Evolutionary conservation across 2,888 invertebrate genomes (phyloP), one percentile per base, ranked within the genome.

Genomic region (Strigamia transsilvanica): DNA sequence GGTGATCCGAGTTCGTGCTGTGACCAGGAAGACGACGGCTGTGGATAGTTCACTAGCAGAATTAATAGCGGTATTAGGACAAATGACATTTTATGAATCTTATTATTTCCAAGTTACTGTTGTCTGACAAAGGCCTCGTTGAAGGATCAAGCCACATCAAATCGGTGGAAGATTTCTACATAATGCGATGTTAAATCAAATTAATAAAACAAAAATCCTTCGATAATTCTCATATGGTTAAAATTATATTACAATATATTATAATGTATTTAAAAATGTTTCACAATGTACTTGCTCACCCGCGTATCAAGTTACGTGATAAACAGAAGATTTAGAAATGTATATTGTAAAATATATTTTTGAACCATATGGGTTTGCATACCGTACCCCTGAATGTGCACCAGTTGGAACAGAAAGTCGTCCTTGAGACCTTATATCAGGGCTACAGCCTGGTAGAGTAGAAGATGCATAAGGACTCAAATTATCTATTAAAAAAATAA

Each of bases 381-480:
- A 51, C 15, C n/a, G 7, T 66, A 80, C 80, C 46, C 80, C 80
- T 46, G 46, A 42, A 46, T 80, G 51, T 32, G 46, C 32, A 46
- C 42, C 80, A 42, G 51, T 23, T 42, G 80, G 80, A 46, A 41
- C 80, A 27, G 80, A 80, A 80, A 46, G 42, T 51, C 80, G 42
- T 32, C 80, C 80, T 46, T 46, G 42, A 42, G 42, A 23, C 66
- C 41, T 81, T 56, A 34, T 61, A 27, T 81, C 81, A n/a, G 81
- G 41, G 34, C 32, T 81, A 34, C 61, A 81, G 21, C 81, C 81
- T 32, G 81, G 81, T 34, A 81, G 34, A 10, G 81, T 81, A 41
- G 81, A 56, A 12, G 81, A 41, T 32, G 81, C 81, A 81, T 81
- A 81, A 21, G 81, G 81, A 66, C 41, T 81, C 32, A 61, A 27